phyloP scores from a whole-genome alignment of 2,888 invertebrate species.

The Ectemnius lituratus region DNA sequence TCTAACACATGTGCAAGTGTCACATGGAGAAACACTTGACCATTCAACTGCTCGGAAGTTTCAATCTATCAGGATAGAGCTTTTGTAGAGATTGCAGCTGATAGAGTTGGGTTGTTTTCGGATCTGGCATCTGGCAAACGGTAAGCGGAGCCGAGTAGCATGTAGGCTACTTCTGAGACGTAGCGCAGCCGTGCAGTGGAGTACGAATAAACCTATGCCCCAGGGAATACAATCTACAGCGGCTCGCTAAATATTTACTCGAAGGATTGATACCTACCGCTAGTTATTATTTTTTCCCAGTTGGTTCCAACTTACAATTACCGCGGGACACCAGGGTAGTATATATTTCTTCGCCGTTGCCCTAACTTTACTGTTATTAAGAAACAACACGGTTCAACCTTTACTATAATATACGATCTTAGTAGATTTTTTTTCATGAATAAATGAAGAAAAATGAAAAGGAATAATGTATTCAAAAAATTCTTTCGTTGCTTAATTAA shows the following conservation, averaged over 20 bases:
- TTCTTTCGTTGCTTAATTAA: no score
- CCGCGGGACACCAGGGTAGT: no score
- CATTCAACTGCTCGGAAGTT: no score
- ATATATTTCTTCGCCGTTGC: neutral
- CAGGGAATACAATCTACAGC: conserved; percentile 6
- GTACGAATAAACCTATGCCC: conserved; percentile 14
- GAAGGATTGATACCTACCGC: conserved; percentile 20
- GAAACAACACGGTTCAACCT: no score
- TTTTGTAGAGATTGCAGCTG: no score
- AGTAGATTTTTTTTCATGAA: no score
- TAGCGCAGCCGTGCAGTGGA: neutral
- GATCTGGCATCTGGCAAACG: neutral
- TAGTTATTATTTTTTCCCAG: conserved; percentile 8
- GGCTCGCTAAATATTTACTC: conserved; percentile 22
- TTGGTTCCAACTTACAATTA: neutral
- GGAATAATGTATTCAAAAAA: no score
- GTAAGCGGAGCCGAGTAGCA: neutral
- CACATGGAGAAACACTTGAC: no score
- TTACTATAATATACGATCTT: no score
- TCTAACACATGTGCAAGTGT: no score
- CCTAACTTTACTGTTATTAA: neutral
- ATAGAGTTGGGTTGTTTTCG: neutral
- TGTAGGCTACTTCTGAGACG: conserved; percentile 4
- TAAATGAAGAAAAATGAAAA: no score
- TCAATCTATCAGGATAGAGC: no score